Conservation (phyloP, 2,888 invertebrate species). For the Gerosis bhagava region DNA sequence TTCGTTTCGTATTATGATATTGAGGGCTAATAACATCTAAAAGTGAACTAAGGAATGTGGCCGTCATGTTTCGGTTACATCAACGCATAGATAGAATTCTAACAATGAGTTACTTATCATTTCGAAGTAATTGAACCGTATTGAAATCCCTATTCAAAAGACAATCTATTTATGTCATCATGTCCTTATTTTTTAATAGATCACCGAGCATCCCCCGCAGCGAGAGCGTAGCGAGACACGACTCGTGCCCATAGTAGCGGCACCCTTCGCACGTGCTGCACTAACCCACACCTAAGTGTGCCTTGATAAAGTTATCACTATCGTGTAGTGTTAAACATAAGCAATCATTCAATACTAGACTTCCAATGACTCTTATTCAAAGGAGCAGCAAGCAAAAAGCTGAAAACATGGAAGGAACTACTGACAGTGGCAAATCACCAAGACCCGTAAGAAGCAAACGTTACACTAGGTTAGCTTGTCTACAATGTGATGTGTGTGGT, state of each 20-base stretch:
- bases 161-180: conserved; percentile 79
- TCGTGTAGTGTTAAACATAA: too few relatives aligned
- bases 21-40: conserved; percentile 69
- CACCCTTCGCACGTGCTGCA: conserved; percentile 72
- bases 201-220: conserved; percentile 78
- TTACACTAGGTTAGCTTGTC: conserved; percentile 88
- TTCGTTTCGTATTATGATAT: conserved; percentile 41
- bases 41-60: conserved; percentile 72
- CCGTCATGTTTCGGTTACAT: conserved; percentile 81
- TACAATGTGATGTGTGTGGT: too few relatives aligned
- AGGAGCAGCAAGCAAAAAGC: conserved; percentile 47
- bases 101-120: conserved; percentile 43
- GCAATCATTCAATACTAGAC: conserved; percentile 33
- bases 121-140: conserved; percentile 55
- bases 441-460: conserved; percentile 88
- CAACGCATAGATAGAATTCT: conserved; percentile 62
- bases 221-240: conserved; percentile 66
- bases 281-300: conserved; percentile 26
- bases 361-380: conserved; percentile 70
- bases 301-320: too few relatives aligned
- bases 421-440: conserved; percentile 74
- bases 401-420: conserved; percentile 61
- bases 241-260: conserved; percentile 65
- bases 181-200: conserved; percentile 82
- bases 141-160: conserved; percentile 58